Evolutionary conservation across 1,140 invertebrate species (phyloP).

Genomic region (Monomorium pharaonis): DNA sequence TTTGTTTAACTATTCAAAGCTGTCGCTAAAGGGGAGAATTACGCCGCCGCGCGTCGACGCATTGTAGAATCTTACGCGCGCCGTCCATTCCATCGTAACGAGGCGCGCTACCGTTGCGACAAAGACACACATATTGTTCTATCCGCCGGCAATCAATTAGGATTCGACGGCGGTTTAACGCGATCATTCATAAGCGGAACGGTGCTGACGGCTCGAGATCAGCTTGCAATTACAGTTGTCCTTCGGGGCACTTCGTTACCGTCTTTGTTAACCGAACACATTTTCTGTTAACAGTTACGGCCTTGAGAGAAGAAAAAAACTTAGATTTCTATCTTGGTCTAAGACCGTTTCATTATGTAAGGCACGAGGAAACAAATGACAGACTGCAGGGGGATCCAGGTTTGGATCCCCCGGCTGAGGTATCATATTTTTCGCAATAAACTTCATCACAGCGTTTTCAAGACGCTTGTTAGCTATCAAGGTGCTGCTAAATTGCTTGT

Average conservation of each 20-base stretch:
- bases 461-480: too few species aligned
- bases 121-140: constrained; percentile 1
- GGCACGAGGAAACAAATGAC: not conserved
- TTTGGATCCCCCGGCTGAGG: too few species aligned
- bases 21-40: not conserved
- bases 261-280: constrained; percentile 19
- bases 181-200: constrained; percentile 22
- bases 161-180: constrained; percentile 24
- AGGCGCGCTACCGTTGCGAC: not conserved
- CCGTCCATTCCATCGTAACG: not conserved
- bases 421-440: too few species aligned
- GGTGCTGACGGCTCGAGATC: not conserved
- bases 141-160: not conserved
- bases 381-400: too few species aligned
- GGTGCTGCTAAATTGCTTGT: too few species aligned
- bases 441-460: too few species aligned
- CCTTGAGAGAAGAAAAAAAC: constrained; percentile 20
- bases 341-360: constrained; percentile 2
- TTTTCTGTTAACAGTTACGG: constrained; percentile 32
- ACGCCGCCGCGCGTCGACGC: not conserved
- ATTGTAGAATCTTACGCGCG: not conserved
- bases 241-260: constrained; percentile 6
- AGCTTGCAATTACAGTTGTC: constrained; percentile 22
- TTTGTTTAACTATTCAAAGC: not conserved
- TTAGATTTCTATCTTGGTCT: not conserved